These are phyloP conservation scores for Dynastes tityus DNA, from an alignment of 2,888 invertebrate species.

Conservation along the genomic window DNA sequence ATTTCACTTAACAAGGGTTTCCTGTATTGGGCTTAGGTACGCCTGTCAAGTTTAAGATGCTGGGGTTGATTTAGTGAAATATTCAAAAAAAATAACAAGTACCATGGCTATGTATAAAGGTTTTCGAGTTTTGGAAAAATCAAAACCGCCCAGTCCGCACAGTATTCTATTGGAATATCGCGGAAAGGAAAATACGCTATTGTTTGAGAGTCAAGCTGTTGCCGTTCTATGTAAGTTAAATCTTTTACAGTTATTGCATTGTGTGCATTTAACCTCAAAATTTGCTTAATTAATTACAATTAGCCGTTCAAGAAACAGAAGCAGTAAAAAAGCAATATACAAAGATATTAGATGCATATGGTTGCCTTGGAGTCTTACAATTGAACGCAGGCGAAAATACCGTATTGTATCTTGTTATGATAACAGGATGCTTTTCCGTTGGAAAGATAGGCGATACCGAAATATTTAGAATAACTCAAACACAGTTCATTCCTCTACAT, in stretches of 20 bases:
- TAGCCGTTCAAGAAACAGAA: conserved; percentile 90
- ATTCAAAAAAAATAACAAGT: conserved; percentile 31
- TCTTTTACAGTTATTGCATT: not conserved
- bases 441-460: conserved; percentile 97
- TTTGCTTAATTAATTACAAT: not conserved
- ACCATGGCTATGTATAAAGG: conserved; percentile 95
- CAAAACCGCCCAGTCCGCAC: conserved; percentile 88
- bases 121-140: conserved; percentile 92
- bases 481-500: conserved; percentile 90
- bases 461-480: conserved; percentile 95
- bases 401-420: conserved; percentile 90
- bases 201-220: conserved; percentile 94
- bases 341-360: conserved; percentile 95
- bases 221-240: conserved; percentile 82
- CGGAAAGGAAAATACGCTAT: conserved; percentile 87
- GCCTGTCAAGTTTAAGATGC: conserved; percentile 27
- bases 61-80: conserved; percentile 39
- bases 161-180: conserved; percentile 93
- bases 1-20: not conserved
- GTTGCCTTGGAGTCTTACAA: conserved; percentile 94
- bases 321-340: conserved; percentile 90
- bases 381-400: conserved; percentile 88
- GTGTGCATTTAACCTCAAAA: not conserved
- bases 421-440: conserved; percentile 96
- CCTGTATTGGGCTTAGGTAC: not conserved